phyloP scores from a whole-genome alignment of 2,113 vertebrate species.

The Engraulis encrasicolus region DNA sequence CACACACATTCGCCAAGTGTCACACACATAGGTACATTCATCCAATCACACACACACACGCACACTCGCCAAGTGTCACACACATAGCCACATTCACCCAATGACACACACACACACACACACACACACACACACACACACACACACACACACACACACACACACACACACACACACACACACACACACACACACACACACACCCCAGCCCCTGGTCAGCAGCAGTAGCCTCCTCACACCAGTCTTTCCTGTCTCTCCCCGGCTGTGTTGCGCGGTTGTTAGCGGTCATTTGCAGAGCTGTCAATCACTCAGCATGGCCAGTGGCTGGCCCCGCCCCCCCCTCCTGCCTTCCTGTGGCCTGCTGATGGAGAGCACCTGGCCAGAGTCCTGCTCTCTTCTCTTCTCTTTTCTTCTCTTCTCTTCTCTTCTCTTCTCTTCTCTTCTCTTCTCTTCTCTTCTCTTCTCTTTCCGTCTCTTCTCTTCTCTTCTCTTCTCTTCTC shows the following conservation, averaged over 20 bases:
- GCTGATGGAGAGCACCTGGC: slow-evolving; percentile 18
- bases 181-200: not conserved
- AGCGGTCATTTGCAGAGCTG: slow-evolving; percentile 70
- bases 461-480: not conserved
- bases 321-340: slow-evolving; percentile 23
- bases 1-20: not conserved
- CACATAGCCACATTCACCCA: too few relatives aligned
- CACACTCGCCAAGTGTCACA: too few relatives aligned
- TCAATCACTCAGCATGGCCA: slow-evolving; percentile 63
- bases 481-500: not conserved
- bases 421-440: not conserved
- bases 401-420: not conserved
- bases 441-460: not conserved
- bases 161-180: not conserved
- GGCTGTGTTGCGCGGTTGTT: slow-evolving; percentile 62
- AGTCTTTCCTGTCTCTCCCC: slow-evolving; percentile 29
- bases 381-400: not conserved
- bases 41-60: too few relatives aligned
- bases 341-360: not conserved
- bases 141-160: not conserved
- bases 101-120: not conserved
- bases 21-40: too few relatives aligned
- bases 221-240: slow-evolving; percentile 45
- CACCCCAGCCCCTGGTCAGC: slow-evolving; percentile 15
- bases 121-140: slow-evolving; percentile 14